These are phyloP conservation scores for Ophion obscuratus DNA, from an alignment of 2,888 invertebrate genomes.

Conservation along the genomic window DNA sequence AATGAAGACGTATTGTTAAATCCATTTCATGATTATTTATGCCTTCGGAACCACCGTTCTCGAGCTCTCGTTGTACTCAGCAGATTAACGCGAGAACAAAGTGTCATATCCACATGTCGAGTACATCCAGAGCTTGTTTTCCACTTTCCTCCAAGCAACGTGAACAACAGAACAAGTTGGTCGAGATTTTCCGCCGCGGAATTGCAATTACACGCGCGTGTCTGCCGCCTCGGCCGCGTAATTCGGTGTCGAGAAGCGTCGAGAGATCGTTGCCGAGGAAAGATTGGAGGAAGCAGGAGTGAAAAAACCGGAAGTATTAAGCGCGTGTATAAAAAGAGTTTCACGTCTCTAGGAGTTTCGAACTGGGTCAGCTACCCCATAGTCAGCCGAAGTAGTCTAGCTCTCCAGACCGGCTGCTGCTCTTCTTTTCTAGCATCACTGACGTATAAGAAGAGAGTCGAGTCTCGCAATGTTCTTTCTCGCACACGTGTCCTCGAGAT, in stretches of 20 bases:
- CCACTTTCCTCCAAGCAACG: conserved; percentile 7
- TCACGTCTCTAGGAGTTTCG: conserved; percentile 57
- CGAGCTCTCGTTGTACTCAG: background rate
- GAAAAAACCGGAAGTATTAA: conserved; percentile 42
- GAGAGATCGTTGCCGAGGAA: conserved; percentile 50
- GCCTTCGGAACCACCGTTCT: background rate
- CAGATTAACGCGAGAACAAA: too few species aligned
- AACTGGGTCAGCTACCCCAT: conserved; percentile 61
- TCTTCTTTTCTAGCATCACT: conserved; percentile 35
- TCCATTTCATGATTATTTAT: too few species aligned
- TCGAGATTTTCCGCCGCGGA: conserved; percentile 1
- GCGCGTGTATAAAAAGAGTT: conserved; percentile 55
- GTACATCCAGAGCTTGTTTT: conserved; percentile 24
- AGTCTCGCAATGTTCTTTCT: conserved; percentile 33
- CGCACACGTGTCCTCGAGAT: conserved; percentile 6
- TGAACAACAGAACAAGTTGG: background rate
- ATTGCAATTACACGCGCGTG: background rate
- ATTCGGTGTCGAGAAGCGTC: conserved; percentile 9
- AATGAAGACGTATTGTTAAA: too few species aligned
- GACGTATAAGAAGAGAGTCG: conserved; percentile 5
- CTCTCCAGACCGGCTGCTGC: conserved; percentile 27
- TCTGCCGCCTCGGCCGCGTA: background rate
- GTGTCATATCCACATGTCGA: background rate
- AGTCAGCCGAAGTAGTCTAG: conserved; percentile 43
- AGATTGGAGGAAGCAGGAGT: conserved; percentile 6